Base-by-base conservation (phyloP, 2,113 vertebrate species). In the Regulus satrapa region DNA sequence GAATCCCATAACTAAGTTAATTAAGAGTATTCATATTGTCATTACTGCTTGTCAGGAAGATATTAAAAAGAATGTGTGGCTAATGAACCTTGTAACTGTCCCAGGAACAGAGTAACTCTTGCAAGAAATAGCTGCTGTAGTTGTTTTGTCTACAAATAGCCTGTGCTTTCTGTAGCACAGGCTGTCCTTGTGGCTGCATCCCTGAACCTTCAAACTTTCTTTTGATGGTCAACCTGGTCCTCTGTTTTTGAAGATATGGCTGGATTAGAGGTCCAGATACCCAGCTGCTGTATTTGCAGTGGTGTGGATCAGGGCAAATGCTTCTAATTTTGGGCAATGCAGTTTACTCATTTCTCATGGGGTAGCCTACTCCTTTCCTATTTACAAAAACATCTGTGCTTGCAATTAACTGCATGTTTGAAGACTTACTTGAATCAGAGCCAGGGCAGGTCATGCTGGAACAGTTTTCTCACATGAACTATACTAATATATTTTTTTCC, bases 341-440 rank as follows among this genome's bases (percentile, higher is more conserved):
- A 67, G 40, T 94, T 93, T 79, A 48, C 18, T 85, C 20, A 29
- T 85, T 88, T 88, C 81, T 92, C 77, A 18, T 55, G 69, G 62
- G 52, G 56, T 56, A 82, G 25, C 48, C 74, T 72, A 52, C 85
- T 58, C 49, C 38, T 81, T 87, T 81, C 81, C 81, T 96, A 52
- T 94, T 93, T 91, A 88, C 61, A 56, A 18, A 66, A 94, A 45
- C 81, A 82, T 85, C 85, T 95, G 88, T 77, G 69, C 52, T 91
- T 88, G 69, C 68, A 72, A 49, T 87, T 92, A 92, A 58, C 71
- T 56, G 58, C 29, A 4, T 31, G 14, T 78, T 94, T 82, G 66
- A 89, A 85, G 90, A 72, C 25, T 85, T 62, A 19, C 59, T 91
- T 93, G 81, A 89, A 72, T 72, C 14, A 9, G 49, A 94, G 88